Evolutionary conservation across 2,797 vertebrate genomes (phyloP), one percentile per base, ranked within the genome.

Genomic region (Limosa lapponica): DNA sequence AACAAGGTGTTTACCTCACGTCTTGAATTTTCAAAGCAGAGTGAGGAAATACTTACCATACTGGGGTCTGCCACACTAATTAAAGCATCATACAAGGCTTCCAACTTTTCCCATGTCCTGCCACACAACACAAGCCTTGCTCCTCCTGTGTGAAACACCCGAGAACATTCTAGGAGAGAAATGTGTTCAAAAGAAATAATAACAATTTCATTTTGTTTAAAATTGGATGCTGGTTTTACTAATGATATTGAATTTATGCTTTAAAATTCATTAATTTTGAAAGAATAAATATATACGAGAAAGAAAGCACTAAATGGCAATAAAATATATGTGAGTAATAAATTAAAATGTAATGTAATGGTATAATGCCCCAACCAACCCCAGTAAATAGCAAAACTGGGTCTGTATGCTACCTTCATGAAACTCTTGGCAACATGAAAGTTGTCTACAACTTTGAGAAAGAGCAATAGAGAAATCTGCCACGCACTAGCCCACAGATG

Each of bases 111-210:
- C 99, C 99, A 99, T 62, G 97, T 98, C 25, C 98, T 98, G 23
- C 99, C 99, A 90, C 99, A 99, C 36, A 99, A 94, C 92, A 99
- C 98, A 80, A 99, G 98, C 69, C 99, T 98, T 30, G 99, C 99
- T 30, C 99, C 99, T 10, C 98, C 98, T 30, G 98, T 85, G 17
- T 99, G 99, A 96, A 99, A 99, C 84, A 99, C 98, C 25, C 97
- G 98, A 77, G 99, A 98, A 77, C 99, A 99, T 93, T 99, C 99
- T 99, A 97, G 79, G 90, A 78, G 88, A 67, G 48, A 93, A 89
- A 92, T 1, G 75, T 4, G 36, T 37, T 25, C 16, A 58, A 41
- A 78, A 80, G 25, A 36, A 20, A n/a, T 28, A 78, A n/a, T 8
- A 80, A 17, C 2, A 75, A 83, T 25, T 19, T 24, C 24, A 4